Evolutionary conservation across 2,113 vertebrate species (phyloP).

Genomic region (Apteryx mantelli): DNA sequence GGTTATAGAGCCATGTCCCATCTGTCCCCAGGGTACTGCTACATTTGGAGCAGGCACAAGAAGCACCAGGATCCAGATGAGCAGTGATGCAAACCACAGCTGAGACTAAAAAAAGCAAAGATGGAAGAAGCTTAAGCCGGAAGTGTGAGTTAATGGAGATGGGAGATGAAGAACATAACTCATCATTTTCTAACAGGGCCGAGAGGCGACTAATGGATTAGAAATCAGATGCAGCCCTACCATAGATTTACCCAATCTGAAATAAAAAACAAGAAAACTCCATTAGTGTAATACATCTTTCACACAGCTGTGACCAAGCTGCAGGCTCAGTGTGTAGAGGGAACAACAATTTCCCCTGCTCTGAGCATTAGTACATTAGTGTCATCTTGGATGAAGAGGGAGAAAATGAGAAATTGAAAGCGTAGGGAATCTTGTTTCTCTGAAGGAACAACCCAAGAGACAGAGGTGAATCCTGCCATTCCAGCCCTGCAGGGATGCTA

Average conservation of each 20-base stretch:
- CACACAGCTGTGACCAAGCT: background rate
- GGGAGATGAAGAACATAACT: background rate
- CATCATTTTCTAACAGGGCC: rapidly evolving
- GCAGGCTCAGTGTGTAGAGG: background rate
- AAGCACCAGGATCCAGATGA: background rate
- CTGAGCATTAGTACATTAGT: background rate
- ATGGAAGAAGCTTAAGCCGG: background rate
- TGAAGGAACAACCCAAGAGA: background rate
- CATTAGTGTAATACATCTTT: constrained; percentile 1
- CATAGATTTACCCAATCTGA: background rate
- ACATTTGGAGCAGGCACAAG: background rate
- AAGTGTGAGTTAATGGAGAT: background rate
- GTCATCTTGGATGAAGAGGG: background rate
- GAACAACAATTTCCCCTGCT: background rate
- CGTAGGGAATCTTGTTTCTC: background rate
- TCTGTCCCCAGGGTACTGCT: rapidly evolving
- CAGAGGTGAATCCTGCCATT: background rate
- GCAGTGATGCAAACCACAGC: background rate
- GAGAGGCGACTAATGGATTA: background rate
- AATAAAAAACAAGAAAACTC: background rate
- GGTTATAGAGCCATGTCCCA: background rate
- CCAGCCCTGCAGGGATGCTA: background rate
- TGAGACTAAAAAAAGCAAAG: background rate
- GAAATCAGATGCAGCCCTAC: background rate
- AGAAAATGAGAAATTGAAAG: constrained; percentile 23